Conservation (phyloP, 2,113 vertebrate genomes). For the Solea senegalensis region DNA sequence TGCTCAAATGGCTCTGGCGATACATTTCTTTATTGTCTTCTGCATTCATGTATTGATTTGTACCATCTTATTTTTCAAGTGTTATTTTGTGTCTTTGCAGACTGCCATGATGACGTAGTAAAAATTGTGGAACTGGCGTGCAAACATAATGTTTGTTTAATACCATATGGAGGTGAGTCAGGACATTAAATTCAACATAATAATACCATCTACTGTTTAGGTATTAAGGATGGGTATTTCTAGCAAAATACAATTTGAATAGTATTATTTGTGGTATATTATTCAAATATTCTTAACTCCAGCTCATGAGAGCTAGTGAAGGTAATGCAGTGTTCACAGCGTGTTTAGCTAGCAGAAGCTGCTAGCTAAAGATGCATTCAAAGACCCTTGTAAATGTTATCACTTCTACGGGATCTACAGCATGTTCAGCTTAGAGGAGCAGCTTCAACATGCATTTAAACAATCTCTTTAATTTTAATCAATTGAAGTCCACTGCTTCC, state of each 20-base stretch:
- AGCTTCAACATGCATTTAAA: too few relatives aligned
- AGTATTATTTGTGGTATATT: too few relatives aligned
- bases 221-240: not conserved
- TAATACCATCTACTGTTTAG: not conserved
- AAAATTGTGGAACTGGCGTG: slow-evolving; percentile 95
- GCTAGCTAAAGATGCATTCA: too few relatives aligned
- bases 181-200: slow-evolving; percentile 10
- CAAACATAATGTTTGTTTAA: slow-evolving; percentile 95
- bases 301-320: too few relatives aligned
- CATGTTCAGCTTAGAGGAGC: too few relatives aligned
- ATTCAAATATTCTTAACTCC: too few relatives aligned
- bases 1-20: slow-evolving; percentile 27
- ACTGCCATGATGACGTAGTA: slow-evolving; percentile 93
- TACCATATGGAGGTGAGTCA: slow-evolving; percentile 95
- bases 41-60: not conserved
- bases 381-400: too few relatives aligned
- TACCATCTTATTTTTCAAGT: slow-evolving; percentile 16
- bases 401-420: too few relatives aligned
- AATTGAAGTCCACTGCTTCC: too few relatives aligned
- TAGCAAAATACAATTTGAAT: not conserved
- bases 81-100: slow-evolving; percentile 75
- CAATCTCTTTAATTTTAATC: too few relatives aligned
- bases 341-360: too few relatives aligned
- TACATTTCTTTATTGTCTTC: slow-evolving; percentile 45
- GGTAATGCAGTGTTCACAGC: too few relatives aligned